phyloP scores from a whole-genome alignment of 2,797 vertebrate genomes.

The Kryptolebias ocellatus region DNA sequence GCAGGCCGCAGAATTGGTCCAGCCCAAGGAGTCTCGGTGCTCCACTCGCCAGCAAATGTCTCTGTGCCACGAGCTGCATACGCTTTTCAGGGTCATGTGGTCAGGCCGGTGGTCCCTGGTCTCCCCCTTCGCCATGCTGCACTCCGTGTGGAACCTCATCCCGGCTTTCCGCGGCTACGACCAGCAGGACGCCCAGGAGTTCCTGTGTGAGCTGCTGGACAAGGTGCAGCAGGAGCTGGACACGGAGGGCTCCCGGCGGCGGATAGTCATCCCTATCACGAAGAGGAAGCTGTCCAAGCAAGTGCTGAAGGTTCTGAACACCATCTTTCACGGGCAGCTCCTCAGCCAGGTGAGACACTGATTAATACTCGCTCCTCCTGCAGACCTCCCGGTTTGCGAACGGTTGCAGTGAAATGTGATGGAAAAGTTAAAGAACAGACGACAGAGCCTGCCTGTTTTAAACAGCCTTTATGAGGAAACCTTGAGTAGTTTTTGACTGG shows the following conservation, averaged over 20 bases:
- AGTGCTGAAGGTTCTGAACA: slow-evolving; percentile 99
- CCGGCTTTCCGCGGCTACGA: slow-evolving; percentile 96
- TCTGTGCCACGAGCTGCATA: slow-evolving; percentile 97
- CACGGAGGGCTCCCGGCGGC: slow-evolving; percentile 90
- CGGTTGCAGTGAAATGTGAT: too few species aligned
- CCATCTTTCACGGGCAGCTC: slow-evolving; percentile 98
- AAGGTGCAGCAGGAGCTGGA: slow-evolving; percentile 99
- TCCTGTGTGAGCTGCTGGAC: slow-evolving; percentile 95
- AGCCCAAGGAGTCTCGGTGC: slow-evolving; percentile 92
- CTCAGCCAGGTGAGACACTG: slow-evolving; percentile 92
- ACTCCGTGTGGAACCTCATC: slow-evolving; percentile 98
- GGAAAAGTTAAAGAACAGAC: too few species aligned
- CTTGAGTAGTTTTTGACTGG: too few species aligned
- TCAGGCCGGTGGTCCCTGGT: slow-evolving; percentile 97
- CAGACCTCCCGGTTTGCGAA: too few species aligned
- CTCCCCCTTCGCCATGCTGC: slow-evolving; percentile 98
- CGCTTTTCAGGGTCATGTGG: slow-evolving; percentile 99
- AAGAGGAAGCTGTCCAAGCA: slow-evolving; percentile 98
- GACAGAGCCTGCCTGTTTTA: too few species aligned
- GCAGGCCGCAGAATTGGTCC: slow-evolving; percentile 89
- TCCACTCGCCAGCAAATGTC: slow-evolving; percentile 93
- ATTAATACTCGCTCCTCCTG: background rate
- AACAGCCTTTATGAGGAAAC: too few species aligned
- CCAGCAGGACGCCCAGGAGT: slow-evolving; percentile 99
- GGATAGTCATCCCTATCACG: slow-evolving; percentile 96